phyloP scores from a whole-genome alignment of 2,113 vertebrate species.

The Cettia cetti region DNA sequence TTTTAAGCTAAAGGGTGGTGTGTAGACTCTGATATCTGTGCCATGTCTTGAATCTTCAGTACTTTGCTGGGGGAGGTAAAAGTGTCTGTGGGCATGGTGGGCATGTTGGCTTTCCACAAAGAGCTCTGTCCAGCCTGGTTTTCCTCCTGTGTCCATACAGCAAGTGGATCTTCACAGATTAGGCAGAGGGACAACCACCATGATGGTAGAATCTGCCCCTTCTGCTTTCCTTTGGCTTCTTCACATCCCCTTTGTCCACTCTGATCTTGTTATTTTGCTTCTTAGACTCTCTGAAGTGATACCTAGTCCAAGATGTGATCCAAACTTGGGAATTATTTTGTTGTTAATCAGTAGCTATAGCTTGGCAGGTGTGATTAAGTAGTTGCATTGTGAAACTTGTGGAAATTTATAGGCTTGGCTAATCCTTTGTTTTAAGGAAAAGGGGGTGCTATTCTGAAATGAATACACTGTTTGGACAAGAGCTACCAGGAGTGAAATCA shows the following conservation, averaged over 20 bases:
- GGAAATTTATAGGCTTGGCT: background rate
- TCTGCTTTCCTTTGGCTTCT: background rate
- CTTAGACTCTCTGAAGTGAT: background rate
- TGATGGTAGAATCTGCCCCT: background rate
- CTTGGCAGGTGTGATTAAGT: background rate
- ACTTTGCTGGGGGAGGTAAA: background rate
- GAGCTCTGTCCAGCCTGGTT: background rate
- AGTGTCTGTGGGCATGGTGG: background rate
- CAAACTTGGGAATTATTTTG: background rate
- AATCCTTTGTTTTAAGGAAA: background rate
- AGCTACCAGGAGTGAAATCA: background rate
- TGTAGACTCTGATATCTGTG: background rate
- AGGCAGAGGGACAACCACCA: background rate
- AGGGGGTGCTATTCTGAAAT: background rate
- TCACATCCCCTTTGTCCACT: background rate
- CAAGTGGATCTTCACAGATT: background rate
- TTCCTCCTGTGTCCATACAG: background rate
- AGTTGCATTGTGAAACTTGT: background rate
- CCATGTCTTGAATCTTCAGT: background rate
- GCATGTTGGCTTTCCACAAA: background rate
- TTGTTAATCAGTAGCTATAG: background rate
- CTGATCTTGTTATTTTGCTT: background rate
- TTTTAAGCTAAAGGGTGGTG: accelerated
- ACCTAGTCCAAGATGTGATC: background rate
- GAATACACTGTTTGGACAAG: background rate